phyloP scores from a whole-genome alignment of 2,888 invertebrate genomes.

The Slavum lentiscoides region DNA sequence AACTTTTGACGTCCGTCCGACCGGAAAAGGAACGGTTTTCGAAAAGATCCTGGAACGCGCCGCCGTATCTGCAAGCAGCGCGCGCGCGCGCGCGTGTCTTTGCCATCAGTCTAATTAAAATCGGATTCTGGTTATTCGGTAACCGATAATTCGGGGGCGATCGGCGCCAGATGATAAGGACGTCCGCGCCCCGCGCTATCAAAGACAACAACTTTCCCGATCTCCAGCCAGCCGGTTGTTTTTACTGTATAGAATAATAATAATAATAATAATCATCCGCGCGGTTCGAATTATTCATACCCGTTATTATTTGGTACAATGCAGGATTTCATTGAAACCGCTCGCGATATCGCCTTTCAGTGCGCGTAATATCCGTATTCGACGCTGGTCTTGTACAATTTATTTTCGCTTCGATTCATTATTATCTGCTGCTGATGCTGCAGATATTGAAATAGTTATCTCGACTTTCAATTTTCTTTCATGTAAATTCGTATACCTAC shows the following conservation, averaged over 20 bases:
- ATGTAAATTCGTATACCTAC: background rate
- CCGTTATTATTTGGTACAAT: background rate
- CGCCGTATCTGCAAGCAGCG: background rate
- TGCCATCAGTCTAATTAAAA: conserved; percentile 51
- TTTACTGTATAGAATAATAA: too few relatives aligned
- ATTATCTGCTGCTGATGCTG: background rate
- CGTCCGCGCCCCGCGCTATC: background rate
- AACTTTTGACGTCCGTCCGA: conserved; percentile 49
- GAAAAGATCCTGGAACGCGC: conserved; percentile 26
- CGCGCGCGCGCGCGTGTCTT: background rate
- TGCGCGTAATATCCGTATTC: background rate
- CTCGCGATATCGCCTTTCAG: background rate
- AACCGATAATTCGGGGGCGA: conserved; percentile 44
- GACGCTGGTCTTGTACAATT: background rate
- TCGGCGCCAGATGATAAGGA: conserved; percentile 31
- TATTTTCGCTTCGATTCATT: conserved; percentile 31
- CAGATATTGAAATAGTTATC: background rate
- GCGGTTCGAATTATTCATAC: background rate
- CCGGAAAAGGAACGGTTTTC: conserved; percentile 49
- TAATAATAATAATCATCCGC: conserved; percentile 1
- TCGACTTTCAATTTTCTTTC: conserved; percentile 13
- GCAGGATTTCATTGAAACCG: background rate
- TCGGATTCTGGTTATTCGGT: conserved; percentile 25
- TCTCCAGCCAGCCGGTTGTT: background rate
- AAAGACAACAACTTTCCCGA: conserved; percentile 40